Evolutionary conservation across 2,113 vertebrate species (phyloP), one percentile per base, ranked within the genome.

Genomic region (Zonotrichia leucophrys): DNA sequence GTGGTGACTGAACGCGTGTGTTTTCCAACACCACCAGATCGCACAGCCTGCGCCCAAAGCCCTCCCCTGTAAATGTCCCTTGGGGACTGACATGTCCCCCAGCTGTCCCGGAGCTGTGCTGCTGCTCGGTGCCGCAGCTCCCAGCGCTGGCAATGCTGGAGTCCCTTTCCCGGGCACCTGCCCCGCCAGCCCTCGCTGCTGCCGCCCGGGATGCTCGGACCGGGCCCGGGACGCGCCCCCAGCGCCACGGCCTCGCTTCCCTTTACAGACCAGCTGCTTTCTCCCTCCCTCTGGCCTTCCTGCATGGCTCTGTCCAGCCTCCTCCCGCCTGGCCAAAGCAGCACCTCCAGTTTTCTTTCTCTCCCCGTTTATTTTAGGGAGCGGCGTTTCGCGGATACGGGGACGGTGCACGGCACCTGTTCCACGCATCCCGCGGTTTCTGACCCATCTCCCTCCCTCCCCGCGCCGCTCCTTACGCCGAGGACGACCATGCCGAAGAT

Each of bases 21-120:
- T 55, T 59, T 80, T 39, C 47, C 49, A 46, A 7, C 47, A 35
- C 0, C 18, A 3, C 18, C 11, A 24, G 13, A 3, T 42, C 5
- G 4, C 4, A 16, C 1, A 49, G 56, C 9, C 53, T 30, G 44
- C 8, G 74, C 15, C 39, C 28, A 19, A 24, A 46, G 52, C 58
- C 24, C 10, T 8, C 13, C 0, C 41, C 37, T 8, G 20, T 14
- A 30, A 44, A 18, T 0, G 24, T 8, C 2, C 64, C 25, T 13
- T 6, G 2, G 0, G 47, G 24, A 5, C 0, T 2, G 53, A 4
- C 17, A 5, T 0, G 24, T 2, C 15, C 1, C 5, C 4, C 1
- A 5, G 58, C n/a, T 5, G 22, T 9, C 30, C 17, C 11, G 5
- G 15, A 18, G 17, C 35, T 6, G 28, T 12, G 33, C 2, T 4